Evolutionary conservation across 2,113 vertebrate species (phyloP), one percentile per base, ranked within the genome.

Genomic region (Oophaga pumilio): DNA sequence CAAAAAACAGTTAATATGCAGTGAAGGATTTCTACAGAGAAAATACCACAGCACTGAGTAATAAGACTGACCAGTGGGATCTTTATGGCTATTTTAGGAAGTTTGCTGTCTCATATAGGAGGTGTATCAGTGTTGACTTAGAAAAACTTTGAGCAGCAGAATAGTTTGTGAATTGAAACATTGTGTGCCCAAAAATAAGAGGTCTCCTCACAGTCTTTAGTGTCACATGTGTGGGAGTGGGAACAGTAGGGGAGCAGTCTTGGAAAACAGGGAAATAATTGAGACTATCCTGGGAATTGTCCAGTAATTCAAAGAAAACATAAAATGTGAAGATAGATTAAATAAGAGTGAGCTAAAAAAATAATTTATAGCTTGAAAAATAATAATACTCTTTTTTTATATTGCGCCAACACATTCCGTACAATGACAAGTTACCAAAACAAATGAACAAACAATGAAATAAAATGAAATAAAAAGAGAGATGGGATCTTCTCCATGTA

Each of bases 1-100:
- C 24, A 28, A 77, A 15, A 85, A 76, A 74, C n/a, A 52, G 68
- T 76, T 79, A 86, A 79, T 69, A 26, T 71, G 5, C 1, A 24
- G 68, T 62, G 77, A 83, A 22, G 50, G 68, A 28, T 59, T 71
- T 26, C n/a, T 28, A n/a, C 20, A 49, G 71, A 50, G 53, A 26
- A 88, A 84, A 88, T 88, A 84, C 87, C 86, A 88, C 87, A 88
- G 87, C 73, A 52, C 73, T 88, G 87, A 88, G 18, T 84, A 88
- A 88, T 18, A 77, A 77, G 80, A 77, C 87, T 84, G 80, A 77
- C 87, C 87, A 76, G 87, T 50, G 60, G 73, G 81, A 84, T 26
- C 62, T 57, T 88, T 77, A 84, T 88, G 80, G 81, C 87, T 88
- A 88, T 88, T 88, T 88, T 88, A 76, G 87, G 87, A 88, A 88